Conservation (phyloP, 92 coral and sea anemone genomes). For the Phenganax stokvisi region DNA sequence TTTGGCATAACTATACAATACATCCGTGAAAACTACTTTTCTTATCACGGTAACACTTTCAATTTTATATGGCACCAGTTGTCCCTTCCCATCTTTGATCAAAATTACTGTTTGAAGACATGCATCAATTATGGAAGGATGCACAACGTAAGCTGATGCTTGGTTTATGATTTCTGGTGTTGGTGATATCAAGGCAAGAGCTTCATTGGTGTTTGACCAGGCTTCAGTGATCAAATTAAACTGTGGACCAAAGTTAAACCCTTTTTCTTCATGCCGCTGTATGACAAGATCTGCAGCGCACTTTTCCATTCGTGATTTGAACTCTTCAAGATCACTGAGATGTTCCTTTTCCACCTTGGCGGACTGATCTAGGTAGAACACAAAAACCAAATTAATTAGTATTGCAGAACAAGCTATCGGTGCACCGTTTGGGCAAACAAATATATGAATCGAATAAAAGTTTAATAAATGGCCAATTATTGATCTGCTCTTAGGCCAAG, state of each 20-base stretch:
- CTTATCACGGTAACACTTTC: slow-evolving; percentile 8
- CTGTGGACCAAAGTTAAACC: slow-evolving; percentile 68
- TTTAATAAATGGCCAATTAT: too few species aligned
- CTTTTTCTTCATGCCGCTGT: slow-evolving; percentile 42
- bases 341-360: background rate
- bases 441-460: too few species aligned
- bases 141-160: slow-evolving; percentile 54
- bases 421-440: too few species aligned
- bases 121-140: slow-evolving; percentile 80
- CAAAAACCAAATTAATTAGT: too few species aligned
- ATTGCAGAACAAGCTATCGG: too few species aligned
- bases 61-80: slow-evolving; percentile 28
- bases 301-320: slow-evolving; percentile 41
- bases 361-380: too few species aligned
- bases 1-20: slow-evolving; percentile 34
- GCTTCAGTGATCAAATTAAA: slow-evolving; percentile 59
- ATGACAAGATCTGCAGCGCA: slow-evolving; percentile 55
- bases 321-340: background rate
- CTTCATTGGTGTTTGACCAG: slow-evolving; percentile 61
- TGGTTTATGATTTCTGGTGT: slow-evolving; percentile 41
- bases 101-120: slow-evolving; percentile 71
- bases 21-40: background rate
- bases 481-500: too few species aligned
- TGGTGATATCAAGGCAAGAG: slow-evolving; percentile 55
- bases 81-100: slow-evolving; percentile 14